These are phyloP conservation scores for Characodon lateralis DNA, from an alignment of 2,797 vertebrate genomes.

Conservation along the genomic window DNA sequence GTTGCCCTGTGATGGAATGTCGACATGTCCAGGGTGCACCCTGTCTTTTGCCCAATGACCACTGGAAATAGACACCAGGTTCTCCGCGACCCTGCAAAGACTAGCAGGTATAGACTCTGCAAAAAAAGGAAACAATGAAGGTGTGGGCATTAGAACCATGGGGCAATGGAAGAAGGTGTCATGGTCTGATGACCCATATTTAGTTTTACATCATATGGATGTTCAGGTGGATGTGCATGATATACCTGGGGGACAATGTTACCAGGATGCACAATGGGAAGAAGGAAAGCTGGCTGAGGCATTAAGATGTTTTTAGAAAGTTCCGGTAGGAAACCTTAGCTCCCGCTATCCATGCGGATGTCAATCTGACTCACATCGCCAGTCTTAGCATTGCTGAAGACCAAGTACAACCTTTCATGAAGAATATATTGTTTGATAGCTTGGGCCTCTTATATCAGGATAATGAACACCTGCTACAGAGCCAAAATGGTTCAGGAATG, in stretches of 20 bases:
- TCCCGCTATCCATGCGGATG: background rate
- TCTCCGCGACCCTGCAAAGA: too few species aligned
- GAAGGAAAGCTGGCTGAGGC: background rate
- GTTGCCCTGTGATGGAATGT: background rate
- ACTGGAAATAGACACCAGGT: background rate
- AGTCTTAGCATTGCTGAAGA: background rate
- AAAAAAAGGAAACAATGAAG: too few species aligned
- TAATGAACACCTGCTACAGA: too few species aligned
- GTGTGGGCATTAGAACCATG: too few species aligned
- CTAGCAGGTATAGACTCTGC: too few species aligned
- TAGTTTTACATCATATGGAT: too few species aligned
- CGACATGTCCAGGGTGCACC: background rate
- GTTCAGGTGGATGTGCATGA: too few species aligned
- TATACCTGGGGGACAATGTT: too few species aligned
- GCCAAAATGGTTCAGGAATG: background rate
- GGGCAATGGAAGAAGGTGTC: too few species aligned
- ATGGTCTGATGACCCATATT: too few species aligned
- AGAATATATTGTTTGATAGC: background rate
- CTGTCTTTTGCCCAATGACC: background rate
- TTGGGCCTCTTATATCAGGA: background rate
- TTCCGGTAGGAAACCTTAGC: background rate
- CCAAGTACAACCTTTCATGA: background rate
- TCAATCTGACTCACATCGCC: too few species aligned
- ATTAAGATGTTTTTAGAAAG: background rate
- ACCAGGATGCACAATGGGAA: background rate